Evolutionary conservation across 2,113 vertebrate species (phyloP), one percentile per base, ranked within the genome.

Genomic region (Syngnathus typhle): DNA sequence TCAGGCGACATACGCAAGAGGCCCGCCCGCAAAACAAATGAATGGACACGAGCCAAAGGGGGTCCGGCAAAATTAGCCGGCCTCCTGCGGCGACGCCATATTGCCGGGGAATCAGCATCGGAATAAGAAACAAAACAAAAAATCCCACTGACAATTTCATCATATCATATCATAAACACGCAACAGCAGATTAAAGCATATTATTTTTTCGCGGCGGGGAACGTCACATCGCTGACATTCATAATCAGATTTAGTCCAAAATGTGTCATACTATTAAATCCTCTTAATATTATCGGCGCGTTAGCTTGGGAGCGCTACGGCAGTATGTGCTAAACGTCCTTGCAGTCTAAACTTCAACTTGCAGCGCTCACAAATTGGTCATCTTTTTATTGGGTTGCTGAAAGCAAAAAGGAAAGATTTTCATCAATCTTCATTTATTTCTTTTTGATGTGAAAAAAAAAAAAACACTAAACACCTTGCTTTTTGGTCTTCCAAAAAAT

Each of bases 21-120:
- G 70, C 77, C 64, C 90, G 70, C 77, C 64, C 90, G 82, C 84
- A 91, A 94, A 94, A 94, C 92, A 94, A 96, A 95, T 93, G 92
- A 90, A 87, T 76, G 84, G 85, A 84, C 74, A 74, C 67, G 69
- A 88, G 84, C 85, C 82, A 80, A 85, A 80, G 81, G 85, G 88
- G 84, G 81, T 83, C 77, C 71, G 75, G 71, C 78, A 75, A 88
- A 87, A 91, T 90, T 84, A 91, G 84, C 83, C 77, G 78, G 77
- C 83, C 76, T 83, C 88, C 90, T 69, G 80, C 81, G 61, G 90
- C 84, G 88, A 80, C 54, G 63, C 88, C 90, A 90, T 90, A 92
- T 91, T 91, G 89, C 82, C 36, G 83, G 63, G 86, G 54, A 56
- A 13, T 56, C 15, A 56, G 15, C 5, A 58, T 58, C 27, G 27